Evolutionary conservation across 2,113 vertebrate genomes (phyloP), one percentile per base, ranked within the genome.

Genomic region (Hippocampus mohnikei): DNA sequence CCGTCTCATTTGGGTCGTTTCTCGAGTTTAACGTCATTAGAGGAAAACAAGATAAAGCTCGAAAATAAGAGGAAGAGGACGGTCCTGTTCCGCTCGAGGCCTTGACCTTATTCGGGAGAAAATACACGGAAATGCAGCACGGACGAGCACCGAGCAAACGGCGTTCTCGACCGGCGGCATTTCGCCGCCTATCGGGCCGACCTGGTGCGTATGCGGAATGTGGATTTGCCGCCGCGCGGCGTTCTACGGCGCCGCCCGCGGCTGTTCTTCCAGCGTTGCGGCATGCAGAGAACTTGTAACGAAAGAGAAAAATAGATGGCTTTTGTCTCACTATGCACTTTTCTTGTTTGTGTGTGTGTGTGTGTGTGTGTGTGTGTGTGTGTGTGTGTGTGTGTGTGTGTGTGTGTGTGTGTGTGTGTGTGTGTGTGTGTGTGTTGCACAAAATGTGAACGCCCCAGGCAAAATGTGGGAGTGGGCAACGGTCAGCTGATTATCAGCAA

Each of bases 101-200:
- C 33, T 37, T 48, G 2, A 27, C 75, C 76, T 56, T 66, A 29
- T 76, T 85, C 63, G 67, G 68, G 52, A 25, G 77, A 72, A 81
- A 79, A 83, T 65, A 71, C 67, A 77, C 73, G 67, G n/a, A 67
- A 75, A 79, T 69, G 67, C 77, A 66, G 70, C 73, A 73, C 70
- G 67, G 74, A 11, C 73, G 72, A 81, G 73, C 75, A 55, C 5
- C 11, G 13, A 18, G 27, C 27, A 33, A 60, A 60, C 7, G 23
- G 11, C n/a, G 13, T 16, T 29, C 27, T 29, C 15, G 13, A 33
- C 10, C 15, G 33, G 56, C 50, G 2, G 50, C 9, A 8, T 33
- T 58, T 33, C 12, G 56, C 21, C 40, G 41, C 41, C 16, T 44
- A 25, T 46, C 8, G 13, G 41, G n/a, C 40, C 10, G 1, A 23